Conservation (phyloP, 1,140 invertebrate species). For the Zeugodacus cucurbitae region DNA sequence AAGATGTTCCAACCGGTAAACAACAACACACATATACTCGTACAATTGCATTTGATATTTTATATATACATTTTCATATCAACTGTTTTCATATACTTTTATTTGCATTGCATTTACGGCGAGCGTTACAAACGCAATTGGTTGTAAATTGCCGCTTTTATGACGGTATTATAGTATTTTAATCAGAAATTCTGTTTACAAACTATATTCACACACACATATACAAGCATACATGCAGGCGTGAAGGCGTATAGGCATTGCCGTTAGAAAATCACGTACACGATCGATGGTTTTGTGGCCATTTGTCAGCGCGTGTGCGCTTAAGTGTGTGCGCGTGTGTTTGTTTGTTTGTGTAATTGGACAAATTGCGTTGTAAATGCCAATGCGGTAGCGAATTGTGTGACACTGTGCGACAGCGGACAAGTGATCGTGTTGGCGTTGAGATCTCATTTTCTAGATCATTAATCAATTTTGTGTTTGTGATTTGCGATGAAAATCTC, state of each 20-base stretch:
- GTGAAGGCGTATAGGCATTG: no score
- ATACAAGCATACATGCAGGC: background rate
- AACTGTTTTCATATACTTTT: background rate
- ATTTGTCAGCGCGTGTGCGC: background rate
- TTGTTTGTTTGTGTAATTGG: background rate
- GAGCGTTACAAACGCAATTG: background rate
- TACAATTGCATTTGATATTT: background rate
- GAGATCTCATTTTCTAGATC: no score
- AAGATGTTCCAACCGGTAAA: background rate
- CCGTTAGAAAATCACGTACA: background rate
- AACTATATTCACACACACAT: background rate
- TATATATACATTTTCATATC: background rate
- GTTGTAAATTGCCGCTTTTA: conserved; percentile 21
- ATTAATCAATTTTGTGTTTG: no score
- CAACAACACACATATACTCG: background rate
- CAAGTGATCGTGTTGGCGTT: no score
- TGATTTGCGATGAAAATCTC: no score
- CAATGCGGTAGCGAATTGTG: background rate
- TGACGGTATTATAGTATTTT: background rate
- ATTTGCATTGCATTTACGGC: background rate
- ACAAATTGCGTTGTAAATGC: conserved; percentile 21
- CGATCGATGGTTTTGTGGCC: background rate
- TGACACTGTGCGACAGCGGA: background rate
- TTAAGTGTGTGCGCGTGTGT: background rate
- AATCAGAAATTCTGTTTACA: conserved; percentile 16